These are phyloP conservation scores for Thysanoteuthis rhombus DNA, from an alignment of 2,888 invertebrate genomes.

Conservation along the genomic window DNA sequence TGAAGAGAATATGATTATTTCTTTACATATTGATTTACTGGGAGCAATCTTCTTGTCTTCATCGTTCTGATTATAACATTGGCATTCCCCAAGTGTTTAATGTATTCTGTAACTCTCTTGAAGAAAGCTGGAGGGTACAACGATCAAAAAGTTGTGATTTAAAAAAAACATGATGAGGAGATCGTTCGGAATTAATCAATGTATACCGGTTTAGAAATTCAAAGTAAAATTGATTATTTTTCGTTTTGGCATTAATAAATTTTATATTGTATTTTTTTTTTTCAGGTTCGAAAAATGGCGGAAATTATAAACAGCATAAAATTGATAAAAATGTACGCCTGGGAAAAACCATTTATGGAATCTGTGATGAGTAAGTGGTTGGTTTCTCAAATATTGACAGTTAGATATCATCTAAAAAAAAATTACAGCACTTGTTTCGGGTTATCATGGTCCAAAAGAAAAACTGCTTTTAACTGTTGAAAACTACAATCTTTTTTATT, in stretches of 20 bases:
- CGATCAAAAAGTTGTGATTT: too few species aligned
- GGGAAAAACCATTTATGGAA: slow-evolving; percentile 47
- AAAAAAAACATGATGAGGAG: neutral
- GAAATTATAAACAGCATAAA: slow-evolving; percentile 50
- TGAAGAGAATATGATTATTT: too few species aligned
- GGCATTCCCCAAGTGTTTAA: neutral
- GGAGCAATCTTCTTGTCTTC: too few species aligned
- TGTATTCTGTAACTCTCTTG: neutral
- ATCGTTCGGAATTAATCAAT: neutral
- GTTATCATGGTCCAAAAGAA: neutral
- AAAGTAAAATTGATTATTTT: neutral
- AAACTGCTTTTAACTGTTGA: neutral
- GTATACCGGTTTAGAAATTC: too few species aligned
- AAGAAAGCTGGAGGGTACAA: too few species aligned
- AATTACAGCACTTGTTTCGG: neutral
- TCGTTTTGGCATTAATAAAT: neutral
- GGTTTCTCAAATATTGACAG: neutral
- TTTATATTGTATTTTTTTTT: neutral
- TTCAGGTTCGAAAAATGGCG: slow-evolving; percentile 47
- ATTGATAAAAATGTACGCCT: slow-evolving; percentile 51
- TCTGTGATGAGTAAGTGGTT: slow-evolving; percentile 41
- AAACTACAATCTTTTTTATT: too few species aligned
- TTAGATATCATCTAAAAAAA: neutral
- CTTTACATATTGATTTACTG: too few species aligned
- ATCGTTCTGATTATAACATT: neutral